Evolutionary conservation across 2,113 vertebrate species (phyloP), one percentile per base, ranked within the genome.

Genomic region (Indri indri): DNA sequence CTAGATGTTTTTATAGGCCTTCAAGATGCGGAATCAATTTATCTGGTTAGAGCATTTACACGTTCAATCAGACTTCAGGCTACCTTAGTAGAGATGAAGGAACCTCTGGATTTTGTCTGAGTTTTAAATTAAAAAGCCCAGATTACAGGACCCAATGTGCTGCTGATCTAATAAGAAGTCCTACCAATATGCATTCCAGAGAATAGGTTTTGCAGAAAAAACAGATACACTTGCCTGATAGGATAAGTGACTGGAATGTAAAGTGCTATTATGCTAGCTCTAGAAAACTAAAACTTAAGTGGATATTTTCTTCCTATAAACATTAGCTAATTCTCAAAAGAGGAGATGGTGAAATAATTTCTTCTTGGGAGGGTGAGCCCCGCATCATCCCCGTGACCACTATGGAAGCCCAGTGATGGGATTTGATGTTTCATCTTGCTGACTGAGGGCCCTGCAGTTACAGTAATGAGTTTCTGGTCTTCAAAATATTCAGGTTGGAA

Each of bases 381-480:
- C 32, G 22, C 32, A 80, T 77, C 54, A 90, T 71, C 25, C 71
- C 40, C 79, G 16, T 87, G 79, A 84, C 68, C 74, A 91, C 77
- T 68, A 30, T 0, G 0, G 88, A 94, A 94, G 80, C 22, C 61
- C 22, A 25, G 37, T 63, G 95, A 74, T 23, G 50, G 70, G 68
- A 88, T 47, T 18, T 94, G 96, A 97, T 80, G 95, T 5, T 40
- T 94, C 47, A 9, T 61, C 71, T 37, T 84, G 54, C 42, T 96
- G 85, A 30, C 54, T 94, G 94, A 84, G 47, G 11, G 50, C 54
- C 65, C 5, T 83, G 65, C 37, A 96, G 95, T 97, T 97, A 95
- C 79, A 95, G 68, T 88, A 97, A 94, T 94, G 87, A 88, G 90
- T 87, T 96, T 96, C 59, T 97, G 47, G 88, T 86, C 98, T 97